phyloP scores from a whole-genome alignment of 2,888 invertebrate species.

The Molorchus minor region DNA sequence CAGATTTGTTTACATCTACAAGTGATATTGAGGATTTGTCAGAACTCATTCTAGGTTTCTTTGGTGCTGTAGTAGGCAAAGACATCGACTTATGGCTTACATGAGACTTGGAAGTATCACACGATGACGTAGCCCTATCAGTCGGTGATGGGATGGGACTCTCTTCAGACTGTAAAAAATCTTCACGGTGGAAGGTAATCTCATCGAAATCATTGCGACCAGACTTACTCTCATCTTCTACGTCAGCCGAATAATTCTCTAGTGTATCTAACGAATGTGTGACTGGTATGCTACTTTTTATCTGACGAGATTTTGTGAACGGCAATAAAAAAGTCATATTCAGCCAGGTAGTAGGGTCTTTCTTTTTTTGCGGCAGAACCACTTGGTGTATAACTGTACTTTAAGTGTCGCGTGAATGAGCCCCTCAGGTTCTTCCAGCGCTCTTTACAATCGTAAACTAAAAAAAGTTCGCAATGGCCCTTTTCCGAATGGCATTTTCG shows the following conservation, averaged over 20 bases:
- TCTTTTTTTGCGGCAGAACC: constrained; percentile 19
- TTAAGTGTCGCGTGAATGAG: constrained; percentile 55
- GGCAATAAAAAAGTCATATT: constrained; percentile 57
- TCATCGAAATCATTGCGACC: not conserved
- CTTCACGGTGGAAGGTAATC: not conserved
- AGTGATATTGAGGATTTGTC: not conserved
- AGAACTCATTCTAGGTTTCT: not conserved
- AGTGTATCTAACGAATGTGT: not conserved
- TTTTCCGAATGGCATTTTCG: too few relatives aligned
- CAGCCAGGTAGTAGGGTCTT: constrained; percentile 62
- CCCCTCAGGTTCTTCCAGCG: constrained; percentile 62
- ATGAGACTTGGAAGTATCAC: constrained; percentile 1
- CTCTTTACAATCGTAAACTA: constrained; percentile 53
- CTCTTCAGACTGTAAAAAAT: not conserved
- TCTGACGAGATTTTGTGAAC: constrained; percentile 19
- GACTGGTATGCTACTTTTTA: constrained; percentile 1
- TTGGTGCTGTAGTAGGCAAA: constrained; percentile 7
- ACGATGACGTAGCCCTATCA: constrained; percentile 1
- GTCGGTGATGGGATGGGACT: constrained; percentile 1
- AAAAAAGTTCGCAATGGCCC: constrained; percentile 17
- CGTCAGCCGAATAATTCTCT: constrained; percentile 8
- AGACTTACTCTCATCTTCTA: constrained; percentile 1
- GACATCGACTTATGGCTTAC: not conserved
- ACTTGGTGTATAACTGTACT: constrained; percentile 55
- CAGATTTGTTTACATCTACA: constrained; percentile 15